Percentiles rank a stretch among this genome's conserved stretches.
Evolutionary conservation across 2,797 vertebrate genomes (phyloP).

Genomic region (Chrysocyon brachyurus): DNA sequence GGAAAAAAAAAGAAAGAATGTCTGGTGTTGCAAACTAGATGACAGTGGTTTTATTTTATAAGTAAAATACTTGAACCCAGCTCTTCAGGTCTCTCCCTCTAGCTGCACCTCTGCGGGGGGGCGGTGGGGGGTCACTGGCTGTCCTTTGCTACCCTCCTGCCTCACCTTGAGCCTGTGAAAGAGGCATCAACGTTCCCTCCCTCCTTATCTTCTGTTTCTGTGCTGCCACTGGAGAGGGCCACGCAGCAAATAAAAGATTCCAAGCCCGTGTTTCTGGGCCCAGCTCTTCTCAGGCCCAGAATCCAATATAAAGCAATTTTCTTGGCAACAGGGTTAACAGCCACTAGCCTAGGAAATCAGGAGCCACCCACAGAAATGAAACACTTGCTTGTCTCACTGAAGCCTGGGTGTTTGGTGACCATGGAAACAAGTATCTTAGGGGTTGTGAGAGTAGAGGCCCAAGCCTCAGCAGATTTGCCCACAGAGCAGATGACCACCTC

Average conservation of each 20-base stretch:
- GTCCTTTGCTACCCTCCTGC: background rate
- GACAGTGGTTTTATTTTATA: background rate
- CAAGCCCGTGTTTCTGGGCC: background rate
- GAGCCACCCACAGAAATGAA: background rate
- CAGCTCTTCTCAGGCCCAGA: background rate
- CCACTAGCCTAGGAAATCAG: background rate
- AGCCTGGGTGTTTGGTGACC: background rate
- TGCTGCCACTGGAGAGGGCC: background rate
- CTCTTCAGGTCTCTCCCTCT: background rate
- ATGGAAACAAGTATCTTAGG: background rate
- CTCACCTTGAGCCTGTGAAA: background rate
- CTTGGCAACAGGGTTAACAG: background rate
- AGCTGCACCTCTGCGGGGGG: background rate
- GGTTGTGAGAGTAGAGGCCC: background rate
- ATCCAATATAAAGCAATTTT: background rate
- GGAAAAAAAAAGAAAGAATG: background rate
- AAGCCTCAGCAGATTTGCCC: background rate
- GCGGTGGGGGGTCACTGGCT: background rate
- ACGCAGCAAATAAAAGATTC: background rate
- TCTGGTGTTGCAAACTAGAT: background rate
- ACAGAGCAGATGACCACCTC: background rate
- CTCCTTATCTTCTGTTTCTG: background rate
- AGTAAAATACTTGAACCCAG: background rate
- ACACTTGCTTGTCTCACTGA: background rate
- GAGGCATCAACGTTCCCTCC: background rate